Percentiles rank a stretch among this genome's conserved stretches.
Evolutionary conservation across 64 coral and sea anemone species (phyloP).

Genomic region (Montipora cactus): DNA sequence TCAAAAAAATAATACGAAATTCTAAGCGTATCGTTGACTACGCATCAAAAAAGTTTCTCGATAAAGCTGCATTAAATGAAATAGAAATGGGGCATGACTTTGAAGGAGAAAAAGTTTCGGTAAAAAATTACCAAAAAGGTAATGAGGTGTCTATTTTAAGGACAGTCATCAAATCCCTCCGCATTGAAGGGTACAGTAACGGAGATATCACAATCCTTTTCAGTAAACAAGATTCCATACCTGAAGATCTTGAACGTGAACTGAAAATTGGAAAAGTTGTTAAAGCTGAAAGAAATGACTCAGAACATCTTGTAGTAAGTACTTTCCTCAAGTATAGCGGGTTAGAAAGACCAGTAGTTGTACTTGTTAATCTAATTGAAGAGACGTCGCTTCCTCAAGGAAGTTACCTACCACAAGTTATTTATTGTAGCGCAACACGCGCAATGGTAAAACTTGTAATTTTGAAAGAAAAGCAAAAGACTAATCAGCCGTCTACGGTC

Average conservation of each 20-base stretch:
- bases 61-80: neutral
- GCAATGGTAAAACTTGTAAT: too few species aligned
- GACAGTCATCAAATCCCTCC: neutral
- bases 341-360: constrained; percentile 53
- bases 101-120: neutral
- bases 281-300: constrained; percentile 3
- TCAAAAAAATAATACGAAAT: constrained; percentile 46
- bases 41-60: neutral
- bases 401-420: too few species aligned
- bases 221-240: neutral
- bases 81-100: constrained; percentile 56
- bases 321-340: constrained; percentile 40
- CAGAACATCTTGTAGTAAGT: constrained; percentile 16
- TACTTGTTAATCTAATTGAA: neutral
- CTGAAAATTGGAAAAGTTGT: neutral
- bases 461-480: too few species aligned
- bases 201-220: constrained; percentile 21
- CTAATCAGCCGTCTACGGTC: too few species aligned
- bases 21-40: neutral
- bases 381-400: too few species aligned
- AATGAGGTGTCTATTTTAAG: too few species aligned
- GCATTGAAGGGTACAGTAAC: neutral
- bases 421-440: too few species aligned
- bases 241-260: neutral
- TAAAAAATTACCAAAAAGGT: too few species aligned